Evolutionary conservation across 2,797 vertebrate genomes (phyloP), one percentile per base, ranked within the genome.

Genomic region (Arnoldichthys spilopterus): DNA sequence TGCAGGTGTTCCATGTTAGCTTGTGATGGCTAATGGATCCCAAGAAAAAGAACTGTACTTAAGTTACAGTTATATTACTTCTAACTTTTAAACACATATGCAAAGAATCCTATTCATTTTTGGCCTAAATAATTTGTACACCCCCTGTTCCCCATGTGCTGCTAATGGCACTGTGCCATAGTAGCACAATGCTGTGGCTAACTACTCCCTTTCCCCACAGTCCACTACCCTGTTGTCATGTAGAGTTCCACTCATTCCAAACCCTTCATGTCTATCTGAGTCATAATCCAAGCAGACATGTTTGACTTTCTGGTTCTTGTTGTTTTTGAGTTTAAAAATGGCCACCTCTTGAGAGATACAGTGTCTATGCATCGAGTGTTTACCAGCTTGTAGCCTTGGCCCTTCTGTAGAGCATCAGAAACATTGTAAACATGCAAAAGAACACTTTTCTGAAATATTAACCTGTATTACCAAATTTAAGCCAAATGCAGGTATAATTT

Each of bases 281-380:
- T 81, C 74, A 75, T 77, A 75, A 79, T 81, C 79, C 68, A 72
- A 71, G 49, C 78, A 84, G 78, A 84, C 78, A 4, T 49, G 59
- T 28, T 88, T 85, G 77, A 71, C 82, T 77, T 78, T 72, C 53
- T 80, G 82, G 68, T 83, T 84, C 74, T 79, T 45, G 3, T 26
- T 22, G 47, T 2, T 2, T 73, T 40, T 43, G 40, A 69, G 63
- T 73, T 67, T 63, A 20, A 69, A 30, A 22, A 15, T 43, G 20
- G 18, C 40, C 6, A 2, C 63, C 40, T 20, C 16, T 43, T 24
- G 22, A 54, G 71, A 6, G 16, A 26, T 63, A 40, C 15, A 20
- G 37, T 6, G 40, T 30, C n/a, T 51, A 11, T 43, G 37, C n/a
- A 13, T 12, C 45, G 30, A 68, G 32, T 69, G 16, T 51, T 68